Conservation (phyloP, 2,797 vertebrate genomes). For the Eutrigla gurnardus region DNA sequence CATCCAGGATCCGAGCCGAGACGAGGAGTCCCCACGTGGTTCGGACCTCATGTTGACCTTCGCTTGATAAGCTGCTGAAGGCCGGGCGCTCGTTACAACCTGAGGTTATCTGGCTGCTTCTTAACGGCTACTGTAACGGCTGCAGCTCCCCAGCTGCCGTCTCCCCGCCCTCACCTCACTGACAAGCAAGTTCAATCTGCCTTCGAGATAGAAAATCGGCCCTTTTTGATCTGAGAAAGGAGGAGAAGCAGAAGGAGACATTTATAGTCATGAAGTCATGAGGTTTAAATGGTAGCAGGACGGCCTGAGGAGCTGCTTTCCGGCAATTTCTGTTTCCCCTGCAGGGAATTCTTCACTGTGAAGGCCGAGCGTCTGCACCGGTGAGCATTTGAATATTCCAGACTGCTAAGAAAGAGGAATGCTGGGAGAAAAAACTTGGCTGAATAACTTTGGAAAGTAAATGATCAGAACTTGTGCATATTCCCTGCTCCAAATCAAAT, state of each 20-base stretch:
- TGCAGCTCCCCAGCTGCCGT: slow-evolving; percentile 44
- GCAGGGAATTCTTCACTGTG: slow-evolving; percentile 51
- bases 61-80: slow-evolving; percentile 54
- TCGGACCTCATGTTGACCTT: slow-evolving; percentile 52
- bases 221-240: slow-evolving; percentile 13
- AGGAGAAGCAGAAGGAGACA: slow-evolving; percentile 28
- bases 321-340: slow-evolving; percentile 32
- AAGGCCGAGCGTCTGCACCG: slow-evolving; percentile 70
- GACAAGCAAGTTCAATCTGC: background rate
- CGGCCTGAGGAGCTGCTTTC: slow-evolving; percentile 43
- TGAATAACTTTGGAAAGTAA: slow-evolving; percentile 32
- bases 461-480: background rate
- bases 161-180: slow-evolving; percentile 6
- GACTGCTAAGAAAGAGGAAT: slow-evolving; percentile 64
- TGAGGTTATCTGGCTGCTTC: slow-evolving; percentile 63
- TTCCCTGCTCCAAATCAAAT: slow-evolving; percentile 2
- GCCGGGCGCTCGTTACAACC: slow-evolving; percentile 64
- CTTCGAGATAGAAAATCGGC: slow-evolving; percentile 15
- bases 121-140: slow-evolving; percentile 42
- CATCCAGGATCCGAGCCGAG: slow-evolving; percentile 7
- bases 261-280: slow-evolving; percentile 27
- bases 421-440: slow-evolving; percentile 30
- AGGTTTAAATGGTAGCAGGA: slow-evolving; percentile 47
- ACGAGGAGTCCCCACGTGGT: slow-evolving; percentile 15
- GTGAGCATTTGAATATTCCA: slow-evolving; percentile 75